Evolutionary conservation across 2,888 invertebrate genomes (phyloP), one percentile per base, ranked within the genome.

Genomic region (Poecilus cupreus): DNA sequence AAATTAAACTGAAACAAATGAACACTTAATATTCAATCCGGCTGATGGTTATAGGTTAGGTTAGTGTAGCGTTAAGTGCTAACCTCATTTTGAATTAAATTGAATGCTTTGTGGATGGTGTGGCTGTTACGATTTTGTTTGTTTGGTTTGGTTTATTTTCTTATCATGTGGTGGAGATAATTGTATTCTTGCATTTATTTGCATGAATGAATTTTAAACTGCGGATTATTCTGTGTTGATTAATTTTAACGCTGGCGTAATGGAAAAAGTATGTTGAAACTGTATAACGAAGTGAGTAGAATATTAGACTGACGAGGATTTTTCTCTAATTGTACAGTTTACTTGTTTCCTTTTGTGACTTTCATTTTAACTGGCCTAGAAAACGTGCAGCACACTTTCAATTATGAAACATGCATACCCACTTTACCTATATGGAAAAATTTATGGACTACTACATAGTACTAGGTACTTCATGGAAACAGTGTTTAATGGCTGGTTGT

Each of bases 1-100:
- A 68, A 68, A 68, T 68, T 68, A 68, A 68, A 68, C 60, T 18
- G 68, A 68, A 68, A 68, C 68, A 60, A 60, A 60, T 60, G 60
- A 70, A 70, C 70, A 39, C 70, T 70, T 39, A 70, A 60, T 60
- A 60, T 60, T 60, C 60, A 60, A 60, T 60, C 60, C 26, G 22
- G 20, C 4, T 26, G 13, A 60, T 60, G 60, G 24, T 1, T 26
- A 11, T 26, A 60, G 22, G 60, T 26, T 60, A n/a, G 60, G 60
- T 60, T 16, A 20, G 54, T 54, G 54, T 20, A 20, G 54, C 54
- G 54, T 54, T 60, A 60, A 60, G 60, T 60, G 60, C 26, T 60
- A 26, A 24, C n/a, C 26, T 60, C 60, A 60, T 60, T 60, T 2
- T 13, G 60, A 24, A 24, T 60, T 60, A 60, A 60, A 60, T 60